Base-by-base conservation (phyloP, 2,888 invertebrate genomes). In the Diplazon laetatorius region DNA sequence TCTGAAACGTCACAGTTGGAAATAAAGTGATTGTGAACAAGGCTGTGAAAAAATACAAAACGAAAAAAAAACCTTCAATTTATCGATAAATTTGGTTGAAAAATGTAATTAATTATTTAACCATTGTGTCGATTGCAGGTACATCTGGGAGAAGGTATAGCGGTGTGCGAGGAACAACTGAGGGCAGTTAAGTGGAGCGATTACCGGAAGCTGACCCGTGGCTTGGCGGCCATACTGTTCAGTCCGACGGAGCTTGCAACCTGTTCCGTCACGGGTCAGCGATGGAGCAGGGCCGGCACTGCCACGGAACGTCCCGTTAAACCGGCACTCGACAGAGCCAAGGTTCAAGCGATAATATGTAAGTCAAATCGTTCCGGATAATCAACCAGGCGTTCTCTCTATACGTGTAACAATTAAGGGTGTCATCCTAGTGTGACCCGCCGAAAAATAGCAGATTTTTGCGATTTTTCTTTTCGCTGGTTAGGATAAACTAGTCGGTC, bases 301-400 rank as follows among this genome's bases (percentile, higher is more conserved):
- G 95, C 94, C 84, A 89, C 91, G 42, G 94, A 95, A 83, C 92
- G 95, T 44, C 95, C 95, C n/a, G 95, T 95, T 44, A 95, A 95
- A 90, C 95, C 95, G 66, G 95, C 95, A 57, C 91, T 95, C 74
- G 95, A 95, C 90, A 92, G 94, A 59, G 93, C 94, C 88, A 93
- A 95, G 89, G 95, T 95, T 25, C 95, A 95, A 92, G 95, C 95
- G 60, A 94, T 95, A 89, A 95, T 95, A 91, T 94, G 93, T 93
- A 86, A 92, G 93, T 91, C 37, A 52, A 52, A 0, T 12, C 12
- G 14, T 52, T 25, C 22, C 25, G n/a, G n/a, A n/a, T n/a, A n/a
- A n/a, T n/a, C n/a, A n/a, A n/a, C n/a, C n/a, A n/a, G n/a, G n/a
- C n/a, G n/a, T n/a, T n/a, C n/a, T n/a, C n/a, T n/a, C n/a, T n/a